Evolutionary conservation across 2,113 vertebrate species (phyloP).

Genomic region (Thryonomys swinderianus): DNA sequence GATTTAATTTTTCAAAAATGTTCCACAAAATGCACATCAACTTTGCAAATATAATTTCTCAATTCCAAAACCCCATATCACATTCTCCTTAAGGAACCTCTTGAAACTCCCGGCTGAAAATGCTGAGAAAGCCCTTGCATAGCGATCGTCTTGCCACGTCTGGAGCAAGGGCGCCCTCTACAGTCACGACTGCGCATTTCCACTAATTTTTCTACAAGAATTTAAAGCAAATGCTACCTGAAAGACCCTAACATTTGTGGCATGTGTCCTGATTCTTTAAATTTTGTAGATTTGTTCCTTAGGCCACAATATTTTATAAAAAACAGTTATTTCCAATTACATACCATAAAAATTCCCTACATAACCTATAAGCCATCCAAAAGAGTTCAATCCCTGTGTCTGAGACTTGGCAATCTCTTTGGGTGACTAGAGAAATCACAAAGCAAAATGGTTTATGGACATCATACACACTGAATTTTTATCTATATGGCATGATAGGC

Average conservation of each 20-base stretch:
- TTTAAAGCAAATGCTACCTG: neutral
- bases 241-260: neutral
- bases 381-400: neutral
- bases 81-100: slow-evolving; percentile 49
- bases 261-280: neutral
- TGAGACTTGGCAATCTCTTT: neutral
- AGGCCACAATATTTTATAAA: neutral
- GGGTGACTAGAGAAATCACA: neutral
- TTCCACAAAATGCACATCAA: neutral
- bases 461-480: neutral
- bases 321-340: neutral
- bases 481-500: neutral
- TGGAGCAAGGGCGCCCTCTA: slow-evolving; percentile 87
- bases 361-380: neutral
- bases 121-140: neutral
- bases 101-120: slow-evolving; percentile 56
- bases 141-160: slow-evolving; percentile 60
- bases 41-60: slow-evolving; percentile 54
- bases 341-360: neutral
- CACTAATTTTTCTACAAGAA: neutral
- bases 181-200: slow-evolving; percentile 68
- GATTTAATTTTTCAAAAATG: neutral
- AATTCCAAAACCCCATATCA: slow-evolving; percentile 65
- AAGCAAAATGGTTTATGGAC: neutral
- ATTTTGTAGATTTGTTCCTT: neutral